These are phyloP conservation scores for Doryteuthis pealeii DNA, from an alignment of 1,140 invertebrate species.

Conservation along the genomic window DNA sequence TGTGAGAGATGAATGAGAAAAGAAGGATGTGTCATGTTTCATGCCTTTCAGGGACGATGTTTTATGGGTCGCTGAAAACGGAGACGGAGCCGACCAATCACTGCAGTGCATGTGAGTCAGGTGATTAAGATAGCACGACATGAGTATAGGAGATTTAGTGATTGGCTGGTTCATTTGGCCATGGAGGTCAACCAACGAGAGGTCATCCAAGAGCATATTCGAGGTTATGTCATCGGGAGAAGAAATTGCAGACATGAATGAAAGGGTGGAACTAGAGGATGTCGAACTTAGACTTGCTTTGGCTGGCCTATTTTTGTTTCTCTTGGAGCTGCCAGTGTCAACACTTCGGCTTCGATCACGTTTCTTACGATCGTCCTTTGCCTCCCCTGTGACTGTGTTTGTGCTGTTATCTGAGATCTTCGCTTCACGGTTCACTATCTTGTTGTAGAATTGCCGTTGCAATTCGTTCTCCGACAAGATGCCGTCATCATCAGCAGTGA, in stretches of 20 bases:
- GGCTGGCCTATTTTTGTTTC: slow-evolving; percentile 13
- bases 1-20: slow-evolving; percentile 47
- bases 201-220: slow-evolving; percentile 34
- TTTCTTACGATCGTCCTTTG: neutral
- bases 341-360: slow-evolving; percentile 1
- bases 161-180: slow-evolving; percentile 95
- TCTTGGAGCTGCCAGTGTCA: neutral
- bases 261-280: slow-evolving; percentile 61
- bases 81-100: slow-evolving; percentile 57
- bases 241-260: slow-evolving; percentile 88
- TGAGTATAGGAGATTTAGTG: slow-evolving; percentile 82
- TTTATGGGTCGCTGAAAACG: slow-evolving; percentile 28
- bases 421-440: neutral
- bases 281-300: slow-evolving; percentile 28
- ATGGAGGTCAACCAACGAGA: slow-evolving; percentile 83
- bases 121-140: slow-evolving; percentile 93
- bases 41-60: slow-evolving; percentile 24
- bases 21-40: slow-evolving; percentile 41
- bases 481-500: slow-evolving; percentile 45
- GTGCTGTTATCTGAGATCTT: neutral
- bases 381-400: neutral
- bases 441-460: slow-evolving; percentile 6
- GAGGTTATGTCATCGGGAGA: slow-evolving; percentile 67
- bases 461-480: slow-evolving; percentile 23
- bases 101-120: slow-evolving; percentile 75